Base-by-base conservation (phyloP, 2,797 vertebrate species). In the Eospalax fontanierii region DNA sequence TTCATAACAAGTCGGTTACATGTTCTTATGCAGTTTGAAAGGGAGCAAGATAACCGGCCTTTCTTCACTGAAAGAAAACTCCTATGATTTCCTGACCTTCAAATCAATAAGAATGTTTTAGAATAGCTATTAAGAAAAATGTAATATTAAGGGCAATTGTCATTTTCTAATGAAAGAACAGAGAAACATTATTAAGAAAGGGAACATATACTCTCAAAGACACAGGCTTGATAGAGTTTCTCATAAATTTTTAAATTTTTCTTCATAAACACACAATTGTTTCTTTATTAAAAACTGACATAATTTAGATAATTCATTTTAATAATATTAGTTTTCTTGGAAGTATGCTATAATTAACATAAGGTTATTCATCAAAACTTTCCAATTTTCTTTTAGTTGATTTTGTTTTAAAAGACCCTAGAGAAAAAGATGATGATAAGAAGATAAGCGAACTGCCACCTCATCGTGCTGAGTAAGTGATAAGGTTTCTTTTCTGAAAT, bases 391-490 rank as follows among this genome's bases (percentile, higher is more conserved):
- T 98, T 98, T 87, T 97, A 99, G 99, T 99, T 98, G 99, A 98
- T 94, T 99, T 99, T 98, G 99, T 98, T 93, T 98, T 99, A 80
- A 98, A 97, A 97, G 98, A 99, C 92, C 97, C 98, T 50, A 98
- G 97, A 93, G 98, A 98, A 96, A 98, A 97, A 90, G 98, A 98
- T 1, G 97, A 98, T 61, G 98, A 96, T 68, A 97, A 97, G 94
- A 97, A 96, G 87, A 84, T 97, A 90, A 95, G 97, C 24, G 68
- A 96, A 73, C 94, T 98, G 57, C 98, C 92, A 5, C 97, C 98
- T 75, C 99, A 99, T 97, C 98, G 98, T 98, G 98, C 98, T 89
- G 99, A 99, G 99, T 99, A 98, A 99, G 99, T 96, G 94, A 87
- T 92, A n/a, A 33, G 3, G 16, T 7, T 12, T 12, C 79, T 95